phyloP scores from a whole-genome alignment of 2,888 invertebrate genomes.

The Campoplex capitator region DNA sequence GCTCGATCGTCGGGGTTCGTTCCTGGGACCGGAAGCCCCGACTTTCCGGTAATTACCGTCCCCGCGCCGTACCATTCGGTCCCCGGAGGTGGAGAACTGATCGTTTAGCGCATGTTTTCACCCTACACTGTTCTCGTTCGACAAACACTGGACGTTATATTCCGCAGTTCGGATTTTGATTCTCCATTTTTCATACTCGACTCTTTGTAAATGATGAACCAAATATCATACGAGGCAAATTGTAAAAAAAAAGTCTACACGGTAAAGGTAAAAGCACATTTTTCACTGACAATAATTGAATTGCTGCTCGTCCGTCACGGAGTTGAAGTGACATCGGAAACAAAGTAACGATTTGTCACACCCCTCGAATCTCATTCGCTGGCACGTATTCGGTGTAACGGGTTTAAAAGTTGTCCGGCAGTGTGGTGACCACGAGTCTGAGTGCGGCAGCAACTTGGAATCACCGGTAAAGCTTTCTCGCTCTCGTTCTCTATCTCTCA shows the following conservation, averaged over 20 bases:
- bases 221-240: slow-evolving; percentile 30
- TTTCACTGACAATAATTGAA: background rate
- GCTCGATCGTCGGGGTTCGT: slow-evolving; percentile 53
- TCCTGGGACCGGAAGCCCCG: slow-evolving; percentile 64
- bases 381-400: slow-evolving; percentile 5
- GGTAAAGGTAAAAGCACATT: background rate
- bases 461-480: background rate
- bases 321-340: slow-evolving; percentile 15
- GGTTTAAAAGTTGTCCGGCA: slow-evolving; percentile 57
- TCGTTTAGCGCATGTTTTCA: slow-evolving; percentile 58
- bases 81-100: slow-evolving; percentile 57
- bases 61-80: slow-evolving; percentile 36
- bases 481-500: background rate
- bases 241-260: background rate
- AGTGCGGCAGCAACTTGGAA: slow-evolving; percentile 24
- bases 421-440: slow-evolving; percentile 36
- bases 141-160: slow-evolving; percentile 20
- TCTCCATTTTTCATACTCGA: slow-evolving; percentile 32
- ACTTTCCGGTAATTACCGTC: slow-evolving; percentile 67
- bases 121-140: slow-evolving; percentile 26
- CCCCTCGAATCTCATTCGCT: slow-evolving; percentile 23
- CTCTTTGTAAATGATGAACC: slow-evolving; percentile 8
- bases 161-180: slow-evolving; percentile 39
- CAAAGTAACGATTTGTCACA: slow-evolving; percentile 30
- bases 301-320: slow-evolving; percentile 13